Evolutionary conservation across 2,888 invertebrate genomes (phyloP).

Genomic region (Eugnorisma glareosa): DNA sequence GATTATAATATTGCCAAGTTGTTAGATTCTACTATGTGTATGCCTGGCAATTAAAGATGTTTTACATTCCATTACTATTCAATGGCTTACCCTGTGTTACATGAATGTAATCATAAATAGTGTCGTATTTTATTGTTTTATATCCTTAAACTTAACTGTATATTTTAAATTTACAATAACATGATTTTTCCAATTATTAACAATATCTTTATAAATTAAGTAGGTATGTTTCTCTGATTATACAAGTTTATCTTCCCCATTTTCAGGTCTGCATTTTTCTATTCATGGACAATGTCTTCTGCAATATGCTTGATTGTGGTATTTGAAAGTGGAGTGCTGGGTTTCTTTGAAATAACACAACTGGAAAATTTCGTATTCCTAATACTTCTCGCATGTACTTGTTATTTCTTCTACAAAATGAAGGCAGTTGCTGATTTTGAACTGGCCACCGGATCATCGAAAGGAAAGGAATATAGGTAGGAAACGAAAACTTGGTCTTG

Average conservation of each 20-base stretch:
- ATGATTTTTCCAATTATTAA: neutral
- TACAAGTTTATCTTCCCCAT: slow-evolving; percentile 1
- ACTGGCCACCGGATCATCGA: slow-evolving; percentile 83
- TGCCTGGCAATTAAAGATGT: neutral
- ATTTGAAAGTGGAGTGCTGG: slow-evolving; percentile 93
- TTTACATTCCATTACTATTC: neutral
- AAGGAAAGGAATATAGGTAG: slow-evolving; percentile 84
- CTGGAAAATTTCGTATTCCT: slow-evolving; percentile 85
- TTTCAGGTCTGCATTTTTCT: slow-evolving; percentile 93
- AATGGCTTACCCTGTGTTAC: neutral
- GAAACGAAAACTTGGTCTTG: neutral
- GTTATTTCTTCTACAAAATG: slow-evolving; percentile 86
- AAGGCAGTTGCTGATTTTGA: slow-evolving; percentile 85
- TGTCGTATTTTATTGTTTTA: neutral
- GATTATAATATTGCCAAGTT: slow-evolving; percentile 23
- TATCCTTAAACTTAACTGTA: neutral
- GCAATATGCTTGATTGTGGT: slow-evolving; percentile 92
- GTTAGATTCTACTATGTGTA: neutral
- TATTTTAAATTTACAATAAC: neutral
- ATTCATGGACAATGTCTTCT: slow-evolving; percentile 94
- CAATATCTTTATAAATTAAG: neutral
- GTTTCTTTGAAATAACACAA: slow-evolving; percentile 92
- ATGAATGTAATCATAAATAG: neutral
- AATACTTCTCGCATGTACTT: slow-evolving; percentile 79
- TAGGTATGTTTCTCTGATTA: neutral